Percentiles rank a stretch among this genome's conserved stretches.
These are phyloP conservation scores for Zosterops borbonicus DNA, from an alignment of 2,113 vertebrate species.

Conservation along the genomic window DNA sequence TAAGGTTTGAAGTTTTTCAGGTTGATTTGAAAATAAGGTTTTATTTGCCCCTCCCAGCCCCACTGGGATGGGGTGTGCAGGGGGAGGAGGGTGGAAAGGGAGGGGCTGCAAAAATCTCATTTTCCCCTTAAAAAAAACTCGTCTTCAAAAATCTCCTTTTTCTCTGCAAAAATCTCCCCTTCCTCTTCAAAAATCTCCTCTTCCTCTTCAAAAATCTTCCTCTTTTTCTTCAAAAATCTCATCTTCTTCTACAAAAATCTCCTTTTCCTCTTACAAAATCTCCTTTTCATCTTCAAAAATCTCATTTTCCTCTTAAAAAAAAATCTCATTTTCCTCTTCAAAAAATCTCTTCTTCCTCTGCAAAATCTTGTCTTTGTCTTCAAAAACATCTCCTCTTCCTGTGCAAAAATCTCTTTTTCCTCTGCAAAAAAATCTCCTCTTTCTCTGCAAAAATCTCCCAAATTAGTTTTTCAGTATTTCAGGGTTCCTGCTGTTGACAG, in stretches of 20 bases:
- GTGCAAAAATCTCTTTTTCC: background rate
- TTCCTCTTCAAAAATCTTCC: no score
- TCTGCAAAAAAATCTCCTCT: background rate
- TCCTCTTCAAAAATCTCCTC: no score
- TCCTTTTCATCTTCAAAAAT: background rate
- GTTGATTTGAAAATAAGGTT: background rate
- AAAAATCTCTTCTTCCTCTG: background rate
- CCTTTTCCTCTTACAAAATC: background rate
- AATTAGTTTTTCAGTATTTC: background rate
- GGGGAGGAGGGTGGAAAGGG: background rate
- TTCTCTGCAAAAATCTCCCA: background rate
- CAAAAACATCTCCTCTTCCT: background rate
- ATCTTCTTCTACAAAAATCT: background rate
- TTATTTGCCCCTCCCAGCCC: background rate
- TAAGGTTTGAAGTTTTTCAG: background rate
- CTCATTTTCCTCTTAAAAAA: background rate
- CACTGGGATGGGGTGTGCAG: rapidly evolving
- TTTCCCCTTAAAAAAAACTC: no score
- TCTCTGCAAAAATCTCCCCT: no score
- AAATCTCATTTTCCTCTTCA: background rate
- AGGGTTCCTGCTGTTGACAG: background rate
- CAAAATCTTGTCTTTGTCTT: background rate
- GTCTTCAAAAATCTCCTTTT: background rate
- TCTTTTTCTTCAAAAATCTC: no score
- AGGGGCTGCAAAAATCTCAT: background rate